phyloP scores from a whole-genome alignment of 2,888 invertebrate species.

The Tetragonula carbonaria region DNA sequence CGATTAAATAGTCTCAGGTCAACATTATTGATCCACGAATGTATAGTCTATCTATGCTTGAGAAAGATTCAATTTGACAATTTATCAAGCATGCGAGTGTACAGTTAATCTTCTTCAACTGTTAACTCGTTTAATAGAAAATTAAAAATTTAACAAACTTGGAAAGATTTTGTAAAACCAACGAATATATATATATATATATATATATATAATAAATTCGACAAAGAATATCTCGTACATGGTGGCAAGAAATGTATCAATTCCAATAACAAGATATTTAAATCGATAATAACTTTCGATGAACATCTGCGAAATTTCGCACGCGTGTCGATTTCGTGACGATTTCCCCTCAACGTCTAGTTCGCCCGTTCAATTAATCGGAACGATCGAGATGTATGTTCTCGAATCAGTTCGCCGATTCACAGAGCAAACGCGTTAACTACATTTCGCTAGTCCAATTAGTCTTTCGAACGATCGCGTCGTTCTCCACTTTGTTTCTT shows the following conservation, averaged over 20 bases:
- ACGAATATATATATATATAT: too few relatives aligned
- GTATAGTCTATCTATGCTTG: too few relatives aligned
- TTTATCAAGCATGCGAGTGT: too few relatives aligned
- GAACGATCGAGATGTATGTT: not conserved
- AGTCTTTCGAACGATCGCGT: constrained; percentile 1
- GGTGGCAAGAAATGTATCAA: not conserved
- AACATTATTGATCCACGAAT: too few relatives aligned
- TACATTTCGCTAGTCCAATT: constrained; percentile 21
- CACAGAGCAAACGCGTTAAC: not conserved
- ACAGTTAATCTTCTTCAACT: not conserved
- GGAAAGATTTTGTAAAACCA: not conserved
- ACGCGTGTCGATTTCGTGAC: too few relatives aligned
- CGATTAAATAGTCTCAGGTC: too few relatives aligned
- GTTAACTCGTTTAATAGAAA: not conserved
- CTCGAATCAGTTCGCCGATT: not conserved
- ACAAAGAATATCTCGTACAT: too few relatives aligned
- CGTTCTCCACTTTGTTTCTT: not conserved
- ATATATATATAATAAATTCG: too few relatives aligned
- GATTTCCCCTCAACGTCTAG: not conserved
- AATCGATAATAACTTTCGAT: not conserved
- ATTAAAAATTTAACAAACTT: not conserved
- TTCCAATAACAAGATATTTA: too few relatives aligned
- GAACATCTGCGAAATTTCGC: not conserved
- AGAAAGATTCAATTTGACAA: too few relatives aligned
- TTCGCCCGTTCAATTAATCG: not conserved